phyloP scores from a whole-genome alignment of 2,888 invertebrate species.

The Mesodorylaimus sp. region DNA sequence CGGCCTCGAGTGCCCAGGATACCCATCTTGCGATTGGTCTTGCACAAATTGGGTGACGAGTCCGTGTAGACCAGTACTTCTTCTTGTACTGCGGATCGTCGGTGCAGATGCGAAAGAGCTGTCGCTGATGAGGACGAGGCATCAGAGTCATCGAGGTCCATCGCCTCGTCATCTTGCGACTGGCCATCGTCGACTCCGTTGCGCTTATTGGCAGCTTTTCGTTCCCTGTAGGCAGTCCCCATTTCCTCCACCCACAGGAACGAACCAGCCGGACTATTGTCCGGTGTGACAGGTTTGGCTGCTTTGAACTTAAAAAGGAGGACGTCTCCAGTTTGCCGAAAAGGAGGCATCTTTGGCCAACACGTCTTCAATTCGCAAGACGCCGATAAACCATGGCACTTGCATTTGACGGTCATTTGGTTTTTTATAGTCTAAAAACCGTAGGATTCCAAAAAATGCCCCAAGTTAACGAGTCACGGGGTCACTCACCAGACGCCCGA shows the following conservation, averaged over 20 bases:
- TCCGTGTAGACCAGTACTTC: constrained; percentile 58
- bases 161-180: not conserved
- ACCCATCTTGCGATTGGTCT: constrained; percentile 55
- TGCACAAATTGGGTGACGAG: constrained; percentile 70
- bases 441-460: not conserved
- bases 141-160: too few species aligned
- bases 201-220: too few species aligned
- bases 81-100: not conserved
- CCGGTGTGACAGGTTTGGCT: constrained; percentile 1
- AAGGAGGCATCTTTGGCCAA: not conserved
- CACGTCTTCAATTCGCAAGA: constrained; percentile 9
- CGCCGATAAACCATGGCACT: constrained; percentile 8
- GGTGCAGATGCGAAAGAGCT: not conserved
- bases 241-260: constrained; percentile 1
- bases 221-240: too few species aligned
- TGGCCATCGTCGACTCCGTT: too few species aligned
- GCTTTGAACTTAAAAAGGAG: not conserved
- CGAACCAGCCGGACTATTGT: constrained; percentile 1
- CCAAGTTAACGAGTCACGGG: too few species aligned
- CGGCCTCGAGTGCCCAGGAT: constrained; percentile 66
- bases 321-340: constrained; percentile 18
- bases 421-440: constrained; percentile 25
- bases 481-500: constrained; percentile 29
- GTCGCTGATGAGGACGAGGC: too few species aligned
- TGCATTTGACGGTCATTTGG: constrained; percentile 28